Conservation (phyloP, 2,113 vertebrate genomes). For the Hyaena hyaena region DNA sequence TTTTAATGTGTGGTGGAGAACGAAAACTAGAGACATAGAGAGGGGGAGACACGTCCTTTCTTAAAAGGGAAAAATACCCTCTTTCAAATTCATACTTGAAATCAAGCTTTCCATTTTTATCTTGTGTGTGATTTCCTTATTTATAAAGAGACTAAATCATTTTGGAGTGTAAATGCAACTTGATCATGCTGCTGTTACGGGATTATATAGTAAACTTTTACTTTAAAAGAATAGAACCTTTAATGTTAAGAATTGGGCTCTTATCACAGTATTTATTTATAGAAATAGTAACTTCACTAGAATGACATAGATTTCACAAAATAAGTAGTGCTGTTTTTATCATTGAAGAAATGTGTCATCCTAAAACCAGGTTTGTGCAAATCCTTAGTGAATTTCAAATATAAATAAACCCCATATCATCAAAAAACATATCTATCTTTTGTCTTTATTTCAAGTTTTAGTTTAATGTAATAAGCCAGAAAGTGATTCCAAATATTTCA, state of each 20-base stretch:
- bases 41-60: neutral
- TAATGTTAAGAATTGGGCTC: neutral
- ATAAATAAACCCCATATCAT: neutral
- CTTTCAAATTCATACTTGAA: neutral
- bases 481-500: neutral
- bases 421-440: neutral
- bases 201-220: neutral
- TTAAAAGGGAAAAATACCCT: neutral
- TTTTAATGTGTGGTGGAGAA: neutral
- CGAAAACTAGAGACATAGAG: neutral
- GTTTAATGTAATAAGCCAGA: slow-evolving; percentile 53
- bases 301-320: neutral
- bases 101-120: neutral
- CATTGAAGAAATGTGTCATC: neutral
- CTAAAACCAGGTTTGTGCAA: neutral
- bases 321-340: neutral
- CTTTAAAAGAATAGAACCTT: neutral
- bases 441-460: slow-evolving; percentile 35
- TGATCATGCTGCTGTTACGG: neutral
- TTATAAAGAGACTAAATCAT: neutral
- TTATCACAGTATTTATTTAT: neutral
- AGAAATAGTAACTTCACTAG: neutral
- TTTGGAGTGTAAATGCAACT: neutral
- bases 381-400: neutral
- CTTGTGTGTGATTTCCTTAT: neutral